These are phyloP conservation scores for Torymus aiolomorphi DNA, from an alignment of 2,888 invertebrate species.

Conservation along the genomic window DNA sequence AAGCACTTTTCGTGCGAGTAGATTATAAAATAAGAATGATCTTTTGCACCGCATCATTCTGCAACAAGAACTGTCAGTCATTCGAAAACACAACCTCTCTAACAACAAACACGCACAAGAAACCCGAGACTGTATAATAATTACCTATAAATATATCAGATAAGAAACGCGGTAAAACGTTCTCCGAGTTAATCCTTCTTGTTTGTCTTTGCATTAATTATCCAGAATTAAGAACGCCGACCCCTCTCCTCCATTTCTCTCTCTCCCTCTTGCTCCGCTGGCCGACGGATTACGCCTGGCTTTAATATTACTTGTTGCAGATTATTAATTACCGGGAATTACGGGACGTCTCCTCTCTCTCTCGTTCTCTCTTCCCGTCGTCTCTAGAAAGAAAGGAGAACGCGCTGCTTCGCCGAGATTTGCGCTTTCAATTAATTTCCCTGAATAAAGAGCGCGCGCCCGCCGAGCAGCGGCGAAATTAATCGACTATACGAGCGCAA, in stretches of 20 bases:
- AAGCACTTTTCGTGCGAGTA: no score
- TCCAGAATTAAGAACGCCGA: conserved; percentile 73
- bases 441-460: conserved; percentile 65
- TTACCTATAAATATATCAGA: background rate
- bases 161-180: background rate
- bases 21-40: no score
- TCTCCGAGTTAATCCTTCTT: conserved; percentile 70
- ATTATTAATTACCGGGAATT: conserved; percentile 75
- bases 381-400: conserved; percentile 29
- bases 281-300: conserved; percentile 70
- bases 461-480: conserved; percentile 47
- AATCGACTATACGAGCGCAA: conserved; percentile 51
- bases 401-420: conserved; percentile 59
- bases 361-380: background rate
- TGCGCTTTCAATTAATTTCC: conserved; percentile 73
- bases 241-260: conserved; percentile 1
- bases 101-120: no score
- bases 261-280: conserved; percentile 55
- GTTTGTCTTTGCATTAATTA: conserved; percentile 76
- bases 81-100: no score
- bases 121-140: no score
- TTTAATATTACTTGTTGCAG: conserved; percentile 75
- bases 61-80: no score
- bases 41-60: no score
- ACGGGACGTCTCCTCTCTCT: conserved; percentile 56